A percentile compares a stretch with the other conserved stretches of the same genome.
Conservation (phyloP, 2,113 vertebrate genomes). For the Antechinus flavipes region DNA sequence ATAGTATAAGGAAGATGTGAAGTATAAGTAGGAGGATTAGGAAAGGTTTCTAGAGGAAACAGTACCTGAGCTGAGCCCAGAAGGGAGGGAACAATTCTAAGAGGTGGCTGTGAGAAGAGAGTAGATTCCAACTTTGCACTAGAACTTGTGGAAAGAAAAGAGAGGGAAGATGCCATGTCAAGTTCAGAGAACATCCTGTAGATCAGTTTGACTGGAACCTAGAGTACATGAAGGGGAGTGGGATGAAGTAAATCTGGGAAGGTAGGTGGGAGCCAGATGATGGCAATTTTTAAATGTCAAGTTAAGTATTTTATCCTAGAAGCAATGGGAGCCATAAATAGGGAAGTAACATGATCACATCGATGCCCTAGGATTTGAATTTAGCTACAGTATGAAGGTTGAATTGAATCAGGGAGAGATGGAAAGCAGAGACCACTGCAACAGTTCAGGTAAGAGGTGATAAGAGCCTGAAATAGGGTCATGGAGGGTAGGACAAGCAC, state of each 20-base stretch:
- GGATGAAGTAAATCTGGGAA: background rate
- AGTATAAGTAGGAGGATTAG: background rate
- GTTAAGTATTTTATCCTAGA: background rate
- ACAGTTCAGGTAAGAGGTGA: background rate
- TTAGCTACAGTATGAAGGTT: background rate
- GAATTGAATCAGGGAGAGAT: background rate
- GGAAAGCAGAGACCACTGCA: background rate
- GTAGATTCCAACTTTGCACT: background rate
- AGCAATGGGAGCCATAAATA: background rate
- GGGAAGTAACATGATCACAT: background rate
- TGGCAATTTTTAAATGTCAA: background rate
- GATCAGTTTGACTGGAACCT: background rate
- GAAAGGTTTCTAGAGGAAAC: background rate
- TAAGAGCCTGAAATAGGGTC: background rate
- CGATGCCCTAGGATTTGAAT: background rate
- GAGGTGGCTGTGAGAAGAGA: background rate
- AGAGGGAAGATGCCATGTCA: background rate
- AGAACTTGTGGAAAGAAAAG: background rate
- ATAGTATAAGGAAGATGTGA: background rate
- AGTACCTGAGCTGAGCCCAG: background rate
- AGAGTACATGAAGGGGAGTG: background rate
- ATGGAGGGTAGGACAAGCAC: background rate
- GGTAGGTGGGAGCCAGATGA: background rate
- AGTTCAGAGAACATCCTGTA: background rate
- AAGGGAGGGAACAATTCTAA: background rate